These are phyloP conservation scores for Sterrhoptilus dennistouni DNA, from an alignment of 2,113 vertebrate genomes.

Conservation along the genomic window DNA sequence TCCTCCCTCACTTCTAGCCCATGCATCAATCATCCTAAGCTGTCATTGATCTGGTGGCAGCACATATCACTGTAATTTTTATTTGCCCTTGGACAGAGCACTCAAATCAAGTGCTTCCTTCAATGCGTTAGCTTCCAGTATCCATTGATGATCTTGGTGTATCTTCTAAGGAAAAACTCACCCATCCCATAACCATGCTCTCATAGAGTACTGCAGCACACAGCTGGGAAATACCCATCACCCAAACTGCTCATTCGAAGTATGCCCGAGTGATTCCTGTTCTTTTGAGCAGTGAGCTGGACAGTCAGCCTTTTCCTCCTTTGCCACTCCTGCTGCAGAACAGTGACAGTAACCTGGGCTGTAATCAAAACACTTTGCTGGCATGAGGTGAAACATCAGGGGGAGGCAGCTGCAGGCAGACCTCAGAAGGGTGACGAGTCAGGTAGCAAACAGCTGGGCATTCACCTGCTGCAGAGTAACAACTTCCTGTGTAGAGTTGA, in stretches of 20 bases:
- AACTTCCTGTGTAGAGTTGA: background rate
- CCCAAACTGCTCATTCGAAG: background rate
- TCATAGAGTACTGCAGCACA: background rate
- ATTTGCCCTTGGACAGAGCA: background rate
- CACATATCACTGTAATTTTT: background rate
- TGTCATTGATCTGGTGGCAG: background rate
- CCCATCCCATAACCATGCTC: background rate
- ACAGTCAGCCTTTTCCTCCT: background rate
- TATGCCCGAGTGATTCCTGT: background rate
- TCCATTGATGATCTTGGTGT: background rate
- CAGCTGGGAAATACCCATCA: rapidly evolving
- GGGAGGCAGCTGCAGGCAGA: background rate
- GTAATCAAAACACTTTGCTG: background rate
- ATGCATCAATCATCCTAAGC: background rate
- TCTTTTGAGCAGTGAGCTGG: background rate
- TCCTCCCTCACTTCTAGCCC: background rate
- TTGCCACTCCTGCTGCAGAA: background rate
- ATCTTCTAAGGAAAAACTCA: background rate
- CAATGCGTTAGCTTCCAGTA: background rate
- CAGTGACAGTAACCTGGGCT: background rate
- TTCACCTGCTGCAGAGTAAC: background rate
- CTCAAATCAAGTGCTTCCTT: background rate
- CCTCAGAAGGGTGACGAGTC: background rate
- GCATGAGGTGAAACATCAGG: background rate
- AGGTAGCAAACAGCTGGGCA: background rate